Percentiles rank a stretch among this genome's conserved stretches.
Conservation (phyloP, 2,888 invertebrate genomes). For the Apamea anceps region DNA sequence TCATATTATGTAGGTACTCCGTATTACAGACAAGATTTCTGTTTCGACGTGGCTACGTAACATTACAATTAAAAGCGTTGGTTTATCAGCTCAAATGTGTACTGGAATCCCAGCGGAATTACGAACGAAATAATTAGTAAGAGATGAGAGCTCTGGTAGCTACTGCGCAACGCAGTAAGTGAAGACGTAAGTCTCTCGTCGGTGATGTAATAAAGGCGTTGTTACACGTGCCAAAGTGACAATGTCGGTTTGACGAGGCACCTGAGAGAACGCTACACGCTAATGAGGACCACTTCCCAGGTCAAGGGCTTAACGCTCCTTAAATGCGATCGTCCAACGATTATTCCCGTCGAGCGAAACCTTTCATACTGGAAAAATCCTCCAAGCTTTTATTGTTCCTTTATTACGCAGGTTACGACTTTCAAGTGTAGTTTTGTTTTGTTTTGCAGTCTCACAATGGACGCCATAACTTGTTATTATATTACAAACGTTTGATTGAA, state of each 20-base stretch:
- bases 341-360: conserved; percentile 15
- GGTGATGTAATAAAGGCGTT: conserved; percentile 3
- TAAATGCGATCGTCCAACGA: conserved; percentile 20
- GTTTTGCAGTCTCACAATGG: conserved; percentile 20
- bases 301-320: neutral
- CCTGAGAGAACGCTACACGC: neutral
- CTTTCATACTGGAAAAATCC: conserved; percentile 15
- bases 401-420: conserved; percentile 42
- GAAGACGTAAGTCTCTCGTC: neutral
- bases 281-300: conserved; percentile 21
- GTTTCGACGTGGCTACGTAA: conserved; percentile 3
- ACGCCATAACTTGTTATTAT: conserved; percentile 34
- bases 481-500: conserved; percentile 37
- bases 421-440: conserved; percentile 43
- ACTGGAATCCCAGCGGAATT: conserved; percentile 1
- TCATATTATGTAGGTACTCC: conserved; percentile 1
- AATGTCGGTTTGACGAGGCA: conserved; percentile 21
- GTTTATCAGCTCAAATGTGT: conserved; percentile 7
- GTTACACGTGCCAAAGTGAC: conserved; percentile 13
- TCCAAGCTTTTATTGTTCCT: conserved; percentile 34
- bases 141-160: neutral
- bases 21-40: conserved; percentile 9
- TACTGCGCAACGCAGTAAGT: neutral
- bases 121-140: conserved; percentile 2
- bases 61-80: conserved; percentile 11